These are phyloP conservation scores for Medauroidea extradentata DNA, from an alignment of 1,140 invertebrate species.

Conservation along the genomic window DNA sequence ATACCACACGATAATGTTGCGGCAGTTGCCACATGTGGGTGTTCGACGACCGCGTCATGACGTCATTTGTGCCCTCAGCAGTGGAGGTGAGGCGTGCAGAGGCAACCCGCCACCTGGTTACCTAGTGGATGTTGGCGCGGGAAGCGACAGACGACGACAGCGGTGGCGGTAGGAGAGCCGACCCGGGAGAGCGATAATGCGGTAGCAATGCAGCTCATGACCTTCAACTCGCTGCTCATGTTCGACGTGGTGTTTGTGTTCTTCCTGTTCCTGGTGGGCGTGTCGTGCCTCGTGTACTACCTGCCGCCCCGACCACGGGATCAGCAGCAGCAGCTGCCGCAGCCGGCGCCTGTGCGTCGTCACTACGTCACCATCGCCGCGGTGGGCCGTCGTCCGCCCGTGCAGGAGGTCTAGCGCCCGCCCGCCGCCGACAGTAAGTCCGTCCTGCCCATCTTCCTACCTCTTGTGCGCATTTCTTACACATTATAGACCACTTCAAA, in stretches of 20 bases:
- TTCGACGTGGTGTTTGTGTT: slow-evolving; percentile 81
- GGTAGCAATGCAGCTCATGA: slow-evolving; percentile 67
- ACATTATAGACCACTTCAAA: too few relatives aligned
- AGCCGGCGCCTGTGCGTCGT: slow-evolving; percentile 34
- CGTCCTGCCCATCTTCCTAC: too few relatives aligned
- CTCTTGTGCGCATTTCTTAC: too few relatives aligned
- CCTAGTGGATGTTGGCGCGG: too few relatives aligned
- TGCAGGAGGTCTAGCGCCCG: slow-evolving; percentile 40
- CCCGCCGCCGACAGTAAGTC: slow-evolving; percentile 26
- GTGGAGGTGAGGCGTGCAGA: too few relatives aligned
- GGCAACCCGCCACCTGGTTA: too few relatives aligned
- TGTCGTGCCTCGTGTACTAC: slow-evolving; percentile 75
- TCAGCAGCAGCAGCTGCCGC: not conserved
- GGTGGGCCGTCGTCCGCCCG: slow-evolving; percentile 30
- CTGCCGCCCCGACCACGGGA: slow-evolving; percentile 49
- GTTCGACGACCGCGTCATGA: too few relatives aligned
- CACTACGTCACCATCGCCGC: slow-evolving; percentile 38
- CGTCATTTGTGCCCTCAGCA: too few relatives aligned
- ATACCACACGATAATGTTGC: too few relatives aligned
- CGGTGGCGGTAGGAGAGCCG: not conserved
- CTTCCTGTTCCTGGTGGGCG: slow-evolving; percentile 74
- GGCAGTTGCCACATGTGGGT: too few relatives aligned
- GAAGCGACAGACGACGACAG: too few relatives aligned
- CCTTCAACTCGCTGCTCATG: slow-evolving; percentile 78
- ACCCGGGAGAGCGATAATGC: not conserved